These are phyloP conservation scores for Nesidiocoris tenuis DNA, from an alignment of 2,888 invertebrate genomes.

Conservation along the genomic window DNA sequence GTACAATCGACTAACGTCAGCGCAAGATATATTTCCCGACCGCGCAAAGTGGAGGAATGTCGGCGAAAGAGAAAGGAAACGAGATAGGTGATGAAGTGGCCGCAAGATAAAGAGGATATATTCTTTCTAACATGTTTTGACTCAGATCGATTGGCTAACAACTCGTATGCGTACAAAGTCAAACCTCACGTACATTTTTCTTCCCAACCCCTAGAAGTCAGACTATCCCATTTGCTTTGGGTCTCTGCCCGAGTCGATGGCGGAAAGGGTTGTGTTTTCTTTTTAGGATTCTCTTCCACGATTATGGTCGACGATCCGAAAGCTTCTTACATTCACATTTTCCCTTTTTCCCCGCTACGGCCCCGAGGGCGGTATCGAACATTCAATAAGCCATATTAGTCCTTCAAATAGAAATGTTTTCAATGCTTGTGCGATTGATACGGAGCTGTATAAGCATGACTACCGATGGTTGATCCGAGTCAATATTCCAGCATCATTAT, in stretches of 20 bases:
- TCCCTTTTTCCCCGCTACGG: not conserved
- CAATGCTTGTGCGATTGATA: too few relatives aligned
- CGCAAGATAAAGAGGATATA: not conserved
- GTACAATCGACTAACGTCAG: too few relatives aligned
- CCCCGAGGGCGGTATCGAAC: not conserved
- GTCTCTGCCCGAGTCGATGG: not conserved
- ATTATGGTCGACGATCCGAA: not conserved
- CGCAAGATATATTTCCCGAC: not conserved
- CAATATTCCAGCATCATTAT: too few relatives aligned
- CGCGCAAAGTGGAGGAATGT: not conserved
- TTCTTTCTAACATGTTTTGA: not conserved
- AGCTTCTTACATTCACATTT: not conserved
- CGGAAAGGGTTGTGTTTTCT: not conserved
- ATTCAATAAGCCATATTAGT: not conserved
- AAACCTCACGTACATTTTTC: not conserved
- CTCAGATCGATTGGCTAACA: not conserved
- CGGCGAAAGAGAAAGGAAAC: not conserved
- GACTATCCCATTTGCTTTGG: not conserved
- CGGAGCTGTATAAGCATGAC: too few relatives aligned
- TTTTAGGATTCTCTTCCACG: not conserved
- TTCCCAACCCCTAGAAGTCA: too few relatives aligned
- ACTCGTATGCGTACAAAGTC: not conserved
- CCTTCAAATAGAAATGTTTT: not conserved
- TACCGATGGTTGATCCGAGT: too few relatives aligned
- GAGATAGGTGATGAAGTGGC: not conserved